A percentile compares a stretch with the other conserved stretches of the same genome.
Conservation (phyloP, 1,140 invertebrate genomes). For the Aphelenchoides fujianensis region DNA sequence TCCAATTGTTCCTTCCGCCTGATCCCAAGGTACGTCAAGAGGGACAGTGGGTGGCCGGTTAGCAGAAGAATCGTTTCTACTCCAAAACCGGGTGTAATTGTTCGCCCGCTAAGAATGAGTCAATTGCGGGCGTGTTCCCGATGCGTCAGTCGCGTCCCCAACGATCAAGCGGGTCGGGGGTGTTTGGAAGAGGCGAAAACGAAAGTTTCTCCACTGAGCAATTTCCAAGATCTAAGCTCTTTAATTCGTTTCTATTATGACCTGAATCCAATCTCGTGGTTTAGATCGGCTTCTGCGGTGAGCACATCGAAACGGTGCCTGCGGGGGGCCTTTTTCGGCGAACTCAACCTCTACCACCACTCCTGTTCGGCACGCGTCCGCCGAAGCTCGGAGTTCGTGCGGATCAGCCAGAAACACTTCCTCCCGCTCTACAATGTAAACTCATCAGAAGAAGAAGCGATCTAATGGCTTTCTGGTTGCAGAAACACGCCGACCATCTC, state of each 20-base stretch:
- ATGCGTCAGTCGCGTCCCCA: background rate
- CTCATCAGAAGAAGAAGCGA: conserved; percentile 5
- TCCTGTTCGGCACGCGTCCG: conserved; percentile 54
- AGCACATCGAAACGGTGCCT: conserved; percentile 30
- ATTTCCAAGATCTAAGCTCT: conserved; percentile 5
- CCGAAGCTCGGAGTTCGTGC: conserved; percentile 50
- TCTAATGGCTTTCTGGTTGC: conserved; percentile 35
- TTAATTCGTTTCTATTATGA: background rate
- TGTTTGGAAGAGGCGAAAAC: conserved; percentile 19
- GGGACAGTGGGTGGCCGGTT: background rate
- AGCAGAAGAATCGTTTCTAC: background rate
- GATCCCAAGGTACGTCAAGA: conserved; percentile 18
- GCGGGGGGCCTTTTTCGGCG: conserved; percentile 54
- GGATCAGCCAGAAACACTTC: conserved; percentile 55
- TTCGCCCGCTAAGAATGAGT: background rate
- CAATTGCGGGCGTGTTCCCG: conserved; percentile 1
- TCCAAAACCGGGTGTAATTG: background rate
- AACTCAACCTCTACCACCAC: conserved; percentile 43
- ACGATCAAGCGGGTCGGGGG: background rate
- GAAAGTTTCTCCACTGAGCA: conserved; percentile 7
- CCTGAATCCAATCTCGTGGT: too few species aligned
- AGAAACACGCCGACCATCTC: conserved; percentile 59
- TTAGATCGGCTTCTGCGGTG: conserved; percentile 15
- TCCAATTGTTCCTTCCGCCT: conserved; percentile 49
- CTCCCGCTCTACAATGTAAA: conserved; percentile 39